phyloP scores from a whole-genome alignment of 2,797 vertebrate genomes.

The Emys orbicularis region DNA sequence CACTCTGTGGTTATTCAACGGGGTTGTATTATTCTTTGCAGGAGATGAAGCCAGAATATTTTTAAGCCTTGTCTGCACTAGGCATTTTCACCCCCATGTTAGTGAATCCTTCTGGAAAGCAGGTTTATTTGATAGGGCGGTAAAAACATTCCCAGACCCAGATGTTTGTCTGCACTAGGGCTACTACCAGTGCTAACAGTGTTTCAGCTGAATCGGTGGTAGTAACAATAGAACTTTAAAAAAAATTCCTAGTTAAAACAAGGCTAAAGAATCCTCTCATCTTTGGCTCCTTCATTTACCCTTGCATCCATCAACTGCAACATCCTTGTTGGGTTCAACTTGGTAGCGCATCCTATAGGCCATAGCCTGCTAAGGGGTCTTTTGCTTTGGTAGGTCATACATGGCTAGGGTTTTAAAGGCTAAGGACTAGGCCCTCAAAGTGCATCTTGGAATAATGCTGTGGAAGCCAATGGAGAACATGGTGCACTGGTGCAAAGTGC shows the following conservation, averaged over 20 bases:
- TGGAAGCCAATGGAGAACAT: background rate
- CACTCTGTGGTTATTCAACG: background rate
- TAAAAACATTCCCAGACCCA: background rate
- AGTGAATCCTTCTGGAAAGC: background rate
- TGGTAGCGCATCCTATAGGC: background rate
- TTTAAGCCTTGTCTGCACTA: background rate
- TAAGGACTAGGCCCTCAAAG: background rate
- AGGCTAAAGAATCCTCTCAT: background rate
- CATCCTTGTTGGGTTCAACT: background rate
- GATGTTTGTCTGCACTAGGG: fast-evolving
- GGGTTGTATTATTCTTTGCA: background rate
- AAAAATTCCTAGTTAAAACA: background rate
- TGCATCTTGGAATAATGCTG: background rate
- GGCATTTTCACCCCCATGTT: background rate
- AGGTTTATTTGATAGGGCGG: background rate
- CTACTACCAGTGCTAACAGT: background rate
- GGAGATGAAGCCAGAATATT: background rate
- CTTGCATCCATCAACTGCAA: background rate
- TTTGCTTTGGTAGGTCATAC: background rate
- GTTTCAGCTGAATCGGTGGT: background rate
- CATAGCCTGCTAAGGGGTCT: background rate
- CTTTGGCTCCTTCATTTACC: background rate
- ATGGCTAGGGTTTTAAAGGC: background rate
- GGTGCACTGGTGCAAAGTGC: background rate
- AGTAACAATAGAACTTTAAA: background rate